Conservation (phyloP, 2,888 invertebrate genomes). For the Mythimna pallens region DNA sequence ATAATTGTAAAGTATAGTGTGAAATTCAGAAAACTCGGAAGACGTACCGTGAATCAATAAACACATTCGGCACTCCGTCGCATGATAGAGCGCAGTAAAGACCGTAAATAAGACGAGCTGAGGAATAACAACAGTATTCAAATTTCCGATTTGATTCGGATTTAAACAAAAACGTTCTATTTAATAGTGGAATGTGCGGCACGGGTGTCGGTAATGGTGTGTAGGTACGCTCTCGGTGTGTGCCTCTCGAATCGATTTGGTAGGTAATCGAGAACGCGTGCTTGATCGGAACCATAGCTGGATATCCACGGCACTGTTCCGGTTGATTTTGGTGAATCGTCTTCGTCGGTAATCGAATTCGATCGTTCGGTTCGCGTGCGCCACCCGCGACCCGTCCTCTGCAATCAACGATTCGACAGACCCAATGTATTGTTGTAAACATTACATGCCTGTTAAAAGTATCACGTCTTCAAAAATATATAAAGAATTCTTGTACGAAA, state of each 20-base stretch:
- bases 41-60: slow-evolving; percentile 86
- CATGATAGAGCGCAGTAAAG: slow-evolving; percentile 85
- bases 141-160: slow-evolving; percentile 88
- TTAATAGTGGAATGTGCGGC: slow-evolving; percentile 86
- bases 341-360: slow-evolving; percentile 76
- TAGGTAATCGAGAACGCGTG: slow-evolving; percentile 84
- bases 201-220: slow-evolving; percentile 77
- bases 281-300: slow-evolving; percentile 73
- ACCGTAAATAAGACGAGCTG: slow-evolving; percentile 84
- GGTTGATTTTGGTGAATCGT: slow-evolving; percentile 79
- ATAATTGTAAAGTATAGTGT: slow-evolving; percentile 76
- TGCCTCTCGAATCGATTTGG: slow-evolving; percentile 85
- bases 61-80: slow-evolving; percentile 85
- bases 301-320: slow-evolving; percentile 75
- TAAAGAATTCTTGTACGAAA: slow-evolving; percentile 14
- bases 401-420: slow-evolving; percentile 84
- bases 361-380: slow-evolving; percentile 82
- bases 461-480: slow-evolving; percentile 53
- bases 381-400: slow-evolving; percentile 69
- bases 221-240: slow-evolving; percentile 66
- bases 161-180: slow-evolving; percentile 90
- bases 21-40: slow-evolving; percentile 78
- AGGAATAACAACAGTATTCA: slow-evolving; percentile 87
- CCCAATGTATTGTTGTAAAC: slow-evolving; percentile 69
- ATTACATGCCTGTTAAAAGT: slow-evolving; percentile 72